A percentile compares a stretch with the other conserved stretches of the same genome.
Conservation (phyloP, 1,140 invertebrate species). For the Sycophila sp. region DNA sequence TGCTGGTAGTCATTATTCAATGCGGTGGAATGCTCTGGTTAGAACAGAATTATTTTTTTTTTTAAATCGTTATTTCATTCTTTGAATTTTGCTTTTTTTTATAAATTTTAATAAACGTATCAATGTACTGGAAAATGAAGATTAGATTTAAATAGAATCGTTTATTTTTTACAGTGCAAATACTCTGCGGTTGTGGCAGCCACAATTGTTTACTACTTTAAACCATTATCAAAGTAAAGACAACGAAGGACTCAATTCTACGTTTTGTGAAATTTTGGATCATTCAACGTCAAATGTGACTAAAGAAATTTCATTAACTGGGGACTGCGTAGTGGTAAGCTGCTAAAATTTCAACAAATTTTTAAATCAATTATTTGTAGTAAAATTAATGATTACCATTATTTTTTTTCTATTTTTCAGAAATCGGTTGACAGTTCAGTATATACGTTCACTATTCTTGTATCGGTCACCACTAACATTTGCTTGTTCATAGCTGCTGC, state of each 20-base stretch:
- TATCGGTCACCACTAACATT: constrained; percentile 38
- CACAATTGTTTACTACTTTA: constrained; percentile 71
- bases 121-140: too few species aligned
- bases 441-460: constrained; percentile 51
- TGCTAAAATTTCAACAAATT: neutral
- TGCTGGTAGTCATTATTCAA: constrained; percentile 62
- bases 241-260: constrained; percentile 6
- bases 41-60: too few species aligned
- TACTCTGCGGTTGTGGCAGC: constrained; percentile 68
- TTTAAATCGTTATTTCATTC: constrained; percentile 47
- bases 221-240: constrained; percentile 45
- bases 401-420: constrained; percentile 29
- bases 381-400: neutral
- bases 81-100: too few species aligned
- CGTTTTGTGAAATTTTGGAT: constrained; percentile 56
- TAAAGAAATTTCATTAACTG: constrained; percentile 3
- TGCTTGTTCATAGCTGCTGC: constrained; percentile 46
- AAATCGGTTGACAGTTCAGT: constrained; percentile 40
- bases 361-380: neutral
- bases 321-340: constrained; percentile 36
- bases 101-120: too few species aligned
- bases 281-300: constrained; percentile 20
- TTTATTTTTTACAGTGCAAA: constrained; percentile 65
- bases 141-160: too few species aligned
- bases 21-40: constrained; percentile 66